Base-by-base conservation (phyloP, 2,888 invertebrate species). In the Drosophila antonietae region DNA sequence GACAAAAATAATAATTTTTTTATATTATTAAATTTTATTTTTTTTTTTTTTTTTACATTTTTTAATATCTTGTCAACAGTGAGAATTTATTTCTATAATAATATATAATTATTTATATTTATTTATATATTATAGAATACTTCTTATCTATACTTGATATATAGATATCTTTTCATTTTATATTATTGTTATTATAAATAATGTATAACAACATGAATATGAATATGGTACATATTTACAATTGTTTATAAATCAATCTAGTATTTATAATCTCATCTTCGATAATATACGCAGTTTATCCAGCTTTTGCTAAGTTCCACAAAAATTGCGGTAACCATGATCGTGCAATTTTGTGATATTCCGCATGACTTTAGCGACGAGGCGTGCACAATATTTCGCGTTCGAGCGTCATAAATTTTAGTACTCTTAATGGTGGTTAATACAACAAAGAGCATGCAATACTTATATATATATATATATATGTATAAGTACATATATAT, bases 251-350 rank as follows among this genome's bases (percentile, higher is more conserved):
- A 6, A 46, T 46, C 8, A 8, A 46, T 23, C 14, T 23, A 46
- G 3, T 15, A 46, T 15, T 12, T 7, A 39, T 39, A 53, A 39
- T 39, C 15, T 5, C 12, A 37, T 15, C n/a, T 37, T 39, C 5
- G 10, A 33, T 44, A 15, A 12, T 51, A 23, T 35, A 7, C 23
- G 4, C 12, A 4, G 23, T 14, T 12, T 46, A 51, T 52, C 56
- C 39, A 37, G 20, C 20, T 18, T 23, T 52, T 1, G 20, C 28
- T 20, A 57, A 14, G 37, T 52, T 28, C 9, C 43, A 41, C 46
- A 65, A 63, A 70, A 60, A 18, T 5, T 43, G 43, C 31, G 55
- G 65, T 77, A 78, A 77, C 51, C 66, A 74, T 77, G 74, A 78
- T 23, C 14, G 9, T 20, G 57, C 78, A 43, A 1, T 18, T 51